phyloP scores from a whole-genome alignment of 2,888 invertebrate species.

The Merodon equestris region DNA sequence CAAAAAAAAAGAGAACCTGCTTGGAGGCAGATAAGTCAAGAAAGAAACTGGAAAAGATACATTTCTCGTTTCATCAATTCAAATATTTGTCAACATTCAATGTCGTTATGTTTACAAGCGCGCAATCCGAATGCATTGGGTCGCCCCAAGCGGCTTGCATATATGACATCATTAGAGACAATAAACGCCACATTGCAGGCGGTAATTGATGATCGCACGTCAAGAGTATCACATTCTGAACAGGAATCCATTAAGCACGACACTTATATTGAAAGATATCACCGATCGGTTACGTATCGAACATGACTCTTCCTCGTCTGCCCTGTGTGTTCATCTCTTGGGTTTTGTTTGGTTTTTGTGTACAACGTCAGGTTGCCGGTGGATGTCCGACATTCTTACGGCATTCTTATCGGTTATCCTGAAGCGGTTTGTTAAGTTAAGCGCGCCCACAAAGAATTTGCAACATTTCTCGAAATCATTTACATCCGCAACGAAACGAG shows the following conservation, averaged over 20 bases:
- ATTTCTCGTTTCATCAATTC: conserved; percentile 21
- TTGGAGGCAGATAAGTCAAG: background rate
- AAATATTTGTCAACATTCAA: conserved; percentile 52
- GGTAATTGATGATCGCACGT: conserved; percentile 70
- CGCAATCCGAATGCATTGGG: conserved; percentile 3
- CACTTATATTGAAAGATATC: conserved; percentile 71
- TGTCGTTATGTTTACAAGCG: conserved; percentile 35
- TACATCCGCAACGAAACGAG: conserved; percentile 2
- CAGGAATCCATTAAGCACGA: conserved; percentile 72
- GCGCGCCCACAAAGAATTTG: conserved; percentile 68
- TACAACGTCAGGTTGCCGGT: conserved; percentile 58
- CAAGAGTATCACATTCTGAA: conserved; percentile 70
- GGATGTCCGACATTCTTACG: conserved; percentile 37
- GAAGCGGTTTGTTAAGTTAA: conserved; percentile 68
- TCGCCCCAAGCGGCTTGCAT: conserved; percentile 43
- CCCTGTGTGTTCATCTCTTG: background rate
- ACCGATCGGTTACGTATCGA: conserved; percentile 59
- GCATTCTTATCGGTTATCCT: conserved; percentile 65
- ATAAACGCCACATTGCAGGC: conserved; percentile 63
- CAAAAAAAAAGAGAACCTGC: too few relatives aligned
- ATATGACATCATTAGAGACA: conserved; percentile 70
- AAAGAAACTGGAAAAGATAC: background rate
- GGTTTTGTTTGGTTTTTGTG: too few relatives aligned
- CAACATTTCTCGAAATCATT: conserved; percentile 51
- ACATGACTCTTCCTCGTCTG: conserved; percentile 19